Percentiles rank a stretch among this genome's conserved stretches.
Evolutionary conservation across 2,888 invertebrate species (phyloP).

Genomic region (Cerastis leucographa): DNA sequence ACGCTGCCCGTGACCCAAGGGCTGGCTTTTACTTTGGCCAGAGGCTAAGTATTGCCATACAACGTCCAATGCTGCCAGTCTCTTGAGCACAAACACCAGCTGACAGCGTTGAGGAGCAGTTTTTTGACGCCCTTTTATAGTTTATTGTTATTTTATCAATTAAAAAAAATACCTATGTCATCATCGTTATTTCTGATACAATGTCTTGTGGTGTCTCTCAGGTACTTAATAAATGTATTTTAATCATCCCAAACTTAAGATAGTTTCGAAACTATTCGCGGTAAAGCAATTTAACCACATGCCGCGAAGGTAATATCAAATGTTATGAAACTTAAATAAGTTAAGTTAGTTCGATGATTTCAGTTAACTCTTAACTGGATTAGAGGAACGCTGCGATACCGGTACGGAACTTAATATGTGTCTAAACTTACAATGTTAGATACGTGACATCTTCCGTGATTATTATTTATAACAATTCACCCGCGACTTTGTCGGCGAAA

Average conservation of each 20-base stretch:
- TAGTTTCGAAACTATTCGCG: slow-evolving; percentile 15
- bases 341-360: slow-evolving; percentile 49
- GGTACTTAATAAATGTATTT: neutral
- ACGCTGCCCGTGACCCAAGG: no score
- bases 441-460: no score
- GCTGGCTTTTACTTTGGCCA: no score
- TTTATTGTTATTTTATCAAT: no score
- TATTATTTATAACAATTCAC: no score
- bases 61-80: no score
- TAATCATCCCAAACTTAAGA: slow-evolving; percentile 12
- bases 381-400: slow-evolving; percentile 11
- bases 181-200: neutral
- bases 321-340: slow-evolving; percentile 53
- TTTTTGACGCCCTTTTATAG: no score
- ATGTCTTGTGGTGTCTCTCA: neutral
- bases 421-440: neutral
- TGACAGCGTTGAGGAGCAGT: no score
- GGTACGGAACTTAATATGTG: slow-evolving; percentile 16
- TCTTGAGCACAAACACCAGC: no score
- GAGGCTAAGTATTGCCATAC: no score
- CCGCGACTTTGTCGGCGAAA: no score
- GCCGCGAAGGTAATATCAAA: slow-evolving; percentile 27
- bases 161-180: no score
- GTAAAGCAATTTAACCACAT: slow-evolving; percentile 43
- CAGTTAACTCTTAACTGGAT: slow-evolving; percentile 47